These are phyloP conservation scores for Podotricha telesiphe DNA, from an alignment of 2,888 invertebrate genomes.

Conservation along the genomic window DNA sequence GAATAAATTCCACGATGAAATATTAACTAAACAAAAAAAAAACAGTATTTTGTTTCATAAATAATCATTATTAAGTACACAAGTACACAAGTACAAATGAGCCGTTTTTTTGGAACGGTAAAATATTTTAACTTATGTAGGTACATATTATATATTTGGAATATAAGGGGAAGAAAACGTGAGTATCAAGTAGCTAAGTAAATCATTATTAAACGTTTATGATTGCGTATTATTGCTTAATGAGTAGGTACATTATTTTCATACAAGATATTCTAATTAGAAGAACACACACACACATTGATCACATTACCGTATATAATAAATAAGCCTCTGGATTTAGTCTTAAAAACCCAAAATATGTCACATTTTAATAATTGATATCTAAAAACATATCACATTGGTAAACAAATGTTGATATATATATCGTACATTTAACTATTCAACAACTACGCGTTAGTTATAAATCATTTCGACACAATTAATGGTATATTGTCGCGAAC, in stretches of 20 bases:
- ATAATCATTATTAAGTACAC: no score
- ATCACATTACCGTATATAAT: not conserved
- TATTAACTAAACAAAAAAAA: no score
- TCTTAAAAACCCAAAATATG: not conserved
- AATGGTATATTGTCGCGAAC: conserved; percentile 68
- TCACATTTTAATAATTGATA: no score
- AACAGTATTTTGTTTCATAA: not conserved
- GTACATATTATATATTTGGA: not conserved
- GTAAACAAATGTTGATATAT: not conserved
- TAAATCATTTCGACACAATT: conserved; percentile 70
- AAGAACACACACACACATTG: not conserved
- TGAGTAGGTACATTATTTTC: not conserved
- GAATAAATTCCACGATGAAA: not conserved
- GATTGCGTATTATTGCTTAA: conserved; percentile 12
- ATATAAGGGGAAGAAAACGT: conserved; percentile 4
- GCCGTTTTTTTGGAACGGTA: not conserved
- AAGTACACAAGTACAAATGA: no score
- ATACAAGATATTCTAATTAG: not conserved
- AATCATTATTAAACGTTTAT: not conserved
- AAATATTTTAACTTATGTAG: conserved; percentile 6
- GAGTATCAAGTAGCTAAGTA: conserved; percentile 12
- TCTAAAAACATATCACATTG: not conserved
- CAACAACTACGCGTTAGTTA: conserved; percentile 44
- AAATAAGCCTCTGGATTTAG: not conserved
- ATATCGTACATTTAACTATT: conserved; percentile 23